A percentile compares a stretch with the other conserved stretches of the same genome.
Evolutionary conservation across 2,797 vertebrate genomes (phyloP).

Genomic region (Rhinoraja longicauda): DNA sequence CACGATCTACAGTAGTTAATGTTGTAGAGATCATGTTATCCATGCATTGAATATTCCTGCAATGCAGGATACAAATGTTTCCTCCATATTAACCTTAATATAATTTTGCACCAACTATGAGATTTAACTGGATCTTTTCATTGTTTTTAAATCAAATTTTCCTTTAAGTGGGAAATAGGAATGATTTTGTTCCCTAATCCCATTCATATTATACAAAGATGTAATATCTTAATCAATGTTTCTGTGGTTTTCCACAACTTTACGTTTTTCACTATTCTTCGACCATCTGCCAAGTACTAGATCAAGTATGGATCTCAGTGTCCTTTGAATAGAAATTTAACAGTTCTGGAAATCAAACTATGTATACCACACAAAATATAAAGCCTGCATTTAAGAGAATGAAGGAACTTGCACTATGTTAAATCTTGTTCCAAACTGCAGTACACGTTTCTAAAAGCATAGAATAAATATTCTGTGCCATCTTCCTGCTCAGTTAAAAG

Average conservation of each 20-base stretch:
- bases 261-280: neutral
- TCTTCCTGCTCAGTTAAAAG: neutral
- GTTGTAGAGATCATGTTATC: too few species aligned
- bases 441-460: too few species aligned
- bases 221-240: neutral
- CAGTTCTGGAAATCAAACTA: neutral
- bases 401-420: neutral
- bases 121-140: neutral
- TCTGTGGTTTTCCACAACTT: neutral
- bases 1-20: too few species aligned
- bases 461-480: neutral
- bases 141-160: neutral
- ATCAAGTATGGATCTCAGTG: neutral
- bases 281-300: neutral
- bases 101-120: neutral
- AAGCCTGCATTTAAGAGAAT: neutral
- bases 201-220: neutral
- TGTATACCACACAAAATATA: neutral
- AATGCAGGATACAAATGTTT: neutral
- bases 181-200: neutral
- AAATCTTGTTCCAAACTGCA: neutral
- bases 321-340: neutral
- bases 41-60: neutral
- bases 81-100: neutral
- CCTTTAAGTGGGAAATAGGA: neutral